Conservation (phyloP, 2,888 invertebrate genomes). For the Cotesia congregata region DNA sequence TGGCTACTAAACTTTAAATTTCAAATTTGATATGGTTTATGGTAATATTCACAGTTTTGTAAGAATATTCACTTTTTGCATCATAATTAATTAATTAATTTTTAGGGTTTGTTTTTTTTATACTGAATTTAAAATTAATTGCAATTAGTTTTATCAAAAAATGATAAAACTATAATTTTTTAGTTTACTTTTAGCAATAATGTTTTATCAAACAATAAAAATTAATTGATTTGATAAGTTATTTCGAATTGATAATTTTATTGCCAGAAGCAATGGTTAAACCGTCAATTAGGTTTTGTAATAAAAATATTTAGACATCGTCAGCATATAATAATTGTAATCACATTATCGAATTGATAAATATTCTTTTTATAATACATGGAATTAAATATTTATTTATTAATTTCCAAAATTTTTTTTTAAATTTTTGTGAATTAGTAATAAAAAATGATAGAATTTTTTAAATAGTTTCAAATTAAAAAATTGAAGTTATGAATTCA, state of each 20-base stretch:
- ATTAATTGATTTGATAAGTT: background rate
- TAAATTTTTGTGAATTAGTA: too few relatives aligned
- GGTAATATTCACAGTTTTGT: background rate
- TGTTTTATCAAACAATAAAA: background rate
- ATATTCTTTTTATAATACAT: too few relatives aligned
- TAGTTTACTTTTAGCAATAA: background rate
- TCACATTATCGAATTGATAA: background rate
- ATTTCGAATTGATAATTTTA: background rate
- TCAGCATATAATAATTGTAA: background rate
- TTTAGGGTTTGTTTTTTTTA: background rate
- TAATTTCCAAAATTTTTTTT: too few relatives aligned
- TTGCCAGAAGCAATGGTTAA: background rate
- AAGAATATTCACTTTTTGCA: background rate
- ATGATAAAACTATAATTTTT: slow-evolving; percentile 5
- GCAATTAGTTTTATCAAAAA: background rate
- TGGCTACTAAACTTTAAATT: background rate
- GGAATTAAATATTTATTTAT: too few relatives aligned
- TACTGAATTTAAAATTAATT: background rate
- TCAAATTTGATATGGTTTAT: background rate
- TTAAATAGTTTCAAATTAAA: too few relatives aligned
- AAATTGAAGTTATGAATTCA: too few relatives aligned
- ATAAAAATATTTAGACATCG: background rate
- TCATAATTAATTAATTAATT: background rate
- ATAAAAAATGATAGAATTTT: too few relatives aligned
- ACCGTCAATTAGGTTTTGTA: background rate